Base-by-base conservation (phyloP, 2,888 invertebrate species). In the Microplitis manilae region DNA sequence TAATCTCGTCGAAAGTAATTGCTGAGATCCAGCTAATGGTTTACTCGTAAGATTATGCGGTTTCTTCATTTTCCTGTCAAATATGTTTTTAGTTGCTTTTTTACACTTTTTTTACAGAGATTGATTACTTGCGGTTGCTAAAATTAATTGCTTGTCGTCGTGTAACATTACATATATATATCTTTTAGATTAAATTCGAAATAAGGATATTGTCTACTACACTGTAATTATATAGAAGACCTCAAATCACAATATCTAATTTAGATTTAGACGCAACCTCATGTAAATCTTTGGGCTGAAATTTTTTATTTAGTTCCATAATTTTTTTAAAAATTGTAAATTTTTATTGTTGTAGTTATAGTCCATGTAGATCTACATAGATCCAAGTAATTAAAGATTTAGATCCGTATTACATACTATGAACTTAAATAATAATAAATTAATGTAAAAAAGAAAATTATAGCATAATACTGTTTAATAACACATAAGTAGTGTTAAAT, bases 1-100 rank as follows among this genome's bases (percentile, higher is more conserved):
- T 30, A 73, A 73, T 65, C 30, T 30, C n/a, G 9, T n/a, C 38
- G 30, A 20, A 65, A 41, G 73, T 73, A 65, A 73, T 73, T 41
- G 73, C 65, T 41, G 40, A 41, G 65, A 73, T 41, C 17, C 30
- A 65, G 41, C 60, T 73, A 65, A 65, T 65, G 71, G 39, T 39
- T 17, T 71, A 40, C 65, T 65, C 30, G 65, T 65, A 65, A 13
- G 38, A 65, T 65, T 65, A 20, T 65, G 20, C 65, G 65, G 65
- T 65, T 65, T 30, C 30, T 65, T 65, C 30, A 65, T 65, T 65
- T 38, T 13, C 20, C 30, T 65, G 65, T 65, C 65, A 65, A 30
- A 65, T 13, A 30, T 8, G 8, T 65, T 65, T 13, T 50, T 50
- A 50, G 50, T 13, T 50, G 6, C 20, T 65, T 13, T 30, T 65